Evolutionary conservation across 2,113 vertebrate species (phyloP), one percentile per base, ranked within the genome.

Genomic region (Pan troglodytes): DNA sequence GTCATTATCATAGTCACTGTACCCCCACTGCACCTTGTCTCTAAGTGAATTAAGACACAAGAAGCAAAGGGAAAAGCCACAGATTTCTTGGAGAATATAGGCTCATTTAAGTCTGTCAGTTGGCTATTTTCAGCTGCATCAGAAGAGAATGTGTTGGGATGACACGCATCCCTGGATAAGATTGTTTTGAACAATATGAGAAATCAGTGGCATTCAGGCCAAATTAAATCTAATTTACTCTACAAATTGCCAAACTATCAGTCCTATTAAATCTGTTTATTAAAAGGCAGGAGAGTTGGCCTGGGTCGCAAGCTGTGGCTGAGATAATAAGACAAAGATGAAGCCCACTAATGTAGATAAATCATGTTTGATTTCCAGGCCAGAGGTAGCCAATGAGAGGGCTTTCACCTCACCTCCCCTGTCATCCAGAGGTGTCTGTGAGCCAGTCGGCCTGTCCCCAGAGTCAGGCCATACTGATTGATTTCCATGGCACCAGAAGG

Each of bases 191-290:
- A 98, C 96, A 98, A 97, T 97, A 96, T 98, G 96, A 98, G 96
- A 98, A 98, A 99, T 97, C 98, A 98, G 97, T 98, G 97, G 97
- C 95, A 98, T 99, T 99, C 98, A 98, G 98, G 97, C 97, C 95
- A 98, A 99, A 98, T 99, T 99, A 98, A 97, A 97, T 98, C 95
- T 98, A 99, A 99, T 99, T 99, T 99, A 98, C 97, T 98, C 97
- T 98, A 99, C 98, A 98, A 99, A 99, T 98, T 99, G 98, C 97
- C 2, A 1, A 98, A 98, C 97, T 98, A 98, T 98, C 59, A 57
- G 98, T 98, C 98, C 98, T 96, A 98, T 97, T 43, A 98, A 98
- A 98, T 97, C 96, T 98, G 97, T 98, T 99, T 99, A 98, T 98
- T 98, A 98, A 98, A 99, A 99, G 97, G 98, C 98, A 98, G 96